Percentiles rank a stretch among this genome's conserved stretches.
Evolutionary conservation across 2,888 invertebrate genomes (phyloP).

Genomic region (Cheilosia impressa): DNA sequence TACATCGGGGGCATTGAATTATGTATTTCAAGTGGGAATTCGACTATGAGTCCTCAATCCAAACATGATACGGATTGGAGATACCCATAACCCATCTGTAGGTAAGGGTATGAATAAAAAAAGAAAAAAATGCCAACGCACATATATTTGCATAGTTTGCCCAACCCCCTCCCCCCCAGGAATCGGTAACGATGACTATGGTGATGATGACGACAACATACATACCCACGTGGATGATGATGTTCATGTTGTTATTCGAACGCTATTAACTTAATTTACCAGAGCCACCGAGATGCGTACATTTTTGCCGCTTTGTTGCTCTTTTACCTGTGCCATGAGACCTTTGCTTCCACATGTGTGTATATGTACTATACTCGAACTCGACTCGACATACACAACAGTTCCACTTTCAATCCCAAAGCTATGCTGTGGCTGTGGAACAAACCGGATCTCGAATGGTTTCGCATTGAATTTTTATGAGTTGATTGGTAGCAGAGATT

Average conservation of each 20-base stretch:
- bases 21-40: conserved; percentile 14
- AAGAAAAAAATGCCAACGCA: background rate
- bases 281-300: conserved; percentile 20
- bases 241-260: conserved; percentile 34
- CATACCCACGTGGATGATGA: conserved; percentile 11
- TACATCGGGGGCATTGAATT: conserved; percentile 24
- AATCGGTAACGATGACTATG: conserved; percentile 24
- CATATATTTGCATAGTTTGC: conserved; percentile 5
- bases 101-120: conserved; percentile 19
- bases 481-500: conserved; percentile 71
- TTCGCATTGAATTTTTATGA: conserved; percentile 72
- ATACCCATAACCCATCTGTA: background rate
- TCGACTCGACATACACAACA: conserved; percentile 30
- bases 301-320: conserved; percentile 58
- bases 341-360: conserved; percentile 13
- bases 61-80: background rate
- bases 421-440: conserved; percentile 50
- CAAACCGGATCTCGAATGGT: conserved; percentile 64
- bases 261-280: conserved; percentile 66
- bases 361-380: background rate
- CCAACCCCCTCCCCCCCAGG: background rate
- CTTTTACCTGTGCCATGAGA: conserved; percentile 42
- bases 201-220: background rate
- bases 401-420: conserved; percentile 56
- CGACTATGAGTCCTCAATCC: conserved; percentile 17